Evolutionary conservation across 2,797 vertebrate species (phyloP).

Genomic region (Eupleurogrammus muticus): DNA sequence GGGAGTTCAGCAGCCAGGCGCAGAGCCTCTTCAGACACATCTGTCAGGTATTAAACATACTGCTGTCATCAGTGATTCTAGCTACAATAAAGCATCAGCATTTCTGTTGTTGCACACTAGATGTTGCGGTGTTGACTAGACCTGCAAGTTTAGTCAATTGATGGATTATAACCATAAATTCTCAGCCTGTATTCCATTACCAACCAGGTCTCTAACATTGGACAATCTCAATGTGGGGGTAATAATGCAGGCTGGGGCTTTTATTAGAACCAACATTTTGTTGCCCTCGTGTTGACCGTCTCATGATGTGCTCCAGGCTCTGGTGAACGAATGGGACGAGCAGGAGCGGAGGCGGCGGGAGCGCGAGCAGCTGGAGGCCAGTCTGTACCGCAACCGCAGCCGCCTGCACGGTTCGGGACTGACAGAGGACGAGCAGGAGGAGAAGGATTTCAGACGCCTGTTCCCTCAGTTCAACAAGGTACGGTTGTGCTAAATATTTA

Average conservation of each 20-base stretch:
- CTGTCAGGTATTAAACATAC: slow-evolving; percentile 86
- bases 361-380: slow-evolving; percentile 85
- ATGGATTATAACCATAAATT: too few species aligned
- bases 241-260: too few species aligned
- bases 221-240: too few species aligned
- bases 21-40: slow-evolving; percentile 91
- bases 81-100: background rate
- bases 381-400: slow-evolving; percentile 88
- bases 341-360: slow-evolving; percentile 87
- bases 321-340: slow-evolving; percentile 97
- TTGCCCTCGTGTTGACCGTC: too few species aligned
- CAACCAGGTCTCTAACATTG: too few species aligned
- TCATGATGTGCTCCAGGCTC: slow-evolving; percentile 80
- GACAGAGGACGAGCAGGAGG: slow-evolving; percentile 93
- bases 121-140: slow-evolving; percentile 1
- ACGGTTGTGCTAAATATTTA: slow-evolving; percentile 2
- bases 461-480: slow-evolving; percentile 95
- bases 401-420: slow-evolving; percentile 82
- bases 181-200: too few species aligned
- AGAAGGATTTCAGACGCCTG: slow-evolving; percentile 87
- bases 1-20: slow-evolving; percentile 86
- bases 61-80: background rate
- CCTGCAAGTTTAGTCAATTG: too few species aligned
- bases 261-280: too few species aligned
- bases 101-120: background rate